Conservation (phyloP, 2,888 invertebrate genomes). For the Ecliptopera silaceata region DNA sequence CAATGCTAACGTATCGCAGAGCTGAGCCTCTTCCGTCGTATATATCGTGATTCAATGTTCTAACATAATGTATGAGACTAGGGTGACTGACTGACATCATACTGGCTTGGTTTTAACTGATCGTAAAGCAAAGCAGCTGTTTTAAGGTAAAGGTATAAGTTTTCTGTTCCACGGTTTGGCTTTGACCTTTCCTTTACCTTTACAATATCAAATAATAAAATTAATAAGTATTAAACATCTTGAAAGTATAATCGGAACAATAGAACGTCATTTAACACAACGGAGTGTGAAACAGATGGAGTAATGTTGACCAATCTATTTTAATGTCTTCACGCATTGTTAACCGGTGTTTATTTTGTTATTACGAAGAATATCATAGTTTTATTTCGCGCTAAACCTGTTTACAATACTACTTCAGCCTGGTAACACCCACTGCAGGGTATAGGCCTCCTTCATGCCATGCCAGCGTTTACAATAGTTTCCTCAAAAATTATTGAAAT, state of each 20-base stretch:
- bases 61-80: background rate
- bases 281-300: slow-evolving; percentile 9
- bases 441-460: no score
- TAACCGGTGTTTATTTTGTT: slow-evolving; percentile 12
- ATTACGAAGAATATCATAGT: background rate
- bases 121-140: background rate
- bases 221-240: background rate
- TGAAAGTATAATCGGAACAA: background rate
- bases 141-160: background rate
- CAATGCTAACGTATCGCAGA: slow-evolving; percentile 30
- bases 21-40: slow-evolving; percentile 24
- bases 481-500: no score
- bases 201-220: no score
- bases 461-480: no score
- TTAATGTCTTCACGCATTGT: slow-evolving; percentile 19
- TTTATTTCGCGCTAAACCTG: no score
- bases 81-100: slow-evolving; percentile 8
- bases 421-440: no score
- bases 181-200: no score
- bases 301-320: slow-evolving; percentile 7
- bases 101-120: background rate
- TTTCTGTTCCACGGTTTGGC: background rate
- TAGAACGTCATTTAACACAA: slow-evolving; percentile 1
- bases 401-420: no score
- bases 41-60: slow-evolving; percentile 13